Evolutionary conservation across 2,888 invertebrate species (phyloP), one percentile per base, ranked within the genome.

Genomic region (Rhingia campestris): DNA sequence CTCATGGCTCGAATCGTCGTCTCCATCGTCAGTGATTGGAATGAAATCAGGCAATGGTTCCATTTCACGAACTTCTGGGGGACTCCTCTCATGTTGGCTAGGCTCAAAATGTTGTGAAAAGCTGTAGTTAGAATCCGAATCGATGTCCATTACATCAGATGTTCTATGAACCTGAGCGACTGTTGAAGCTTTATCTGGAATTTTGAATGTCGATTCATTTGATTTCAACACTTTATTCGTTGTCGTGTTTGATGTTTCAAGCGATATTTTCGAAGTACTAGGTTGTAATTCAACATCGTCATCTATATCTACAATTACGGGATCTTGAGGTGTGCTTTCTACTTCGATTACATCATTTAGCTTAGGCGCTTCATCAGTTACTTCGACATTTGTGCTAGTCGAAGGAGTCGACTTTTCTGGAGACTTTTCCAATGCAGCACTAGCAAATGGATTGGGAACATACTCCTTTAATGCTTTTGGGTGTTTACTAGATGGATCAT

Each of bases 61-160:
- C 88, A 89, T 87, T 77, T 88, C 87, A 0, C 88, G 84, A 1
- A 73, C 22, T 7, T 51, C 63, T 6, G 3, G 3, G 3, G 47
- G 32, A 32, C n/a, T 54, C 4, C 9, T 41, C 43, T 5, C 82
- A 5, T 4, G 87, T 87, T 33, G 86, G 7, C 87, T 82, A 2
- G 88, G 86, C 79, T 89, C 89, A 67, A 91, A 91, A 76, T 90
- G 91, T 63, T 91, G 91, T 1, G 91, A 91, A 66, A 91, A 91
- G 69, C 91, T 91, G 70, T 91, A 91, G 81, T 91, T 91, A 0
- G 91, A 91, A 77, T 91, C 91, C 0, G 91, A 90, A 70, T 91
- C 91, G 12, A 88, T 30, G 4, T 77, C 70, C 5, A 80, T 2
- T 0, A 10, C 56, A 30, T 86, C 80, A 0, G 49, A 3, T 0